Evolutionary conservation across 2,888 invertebrate genomes (phyloP).

Genomic region (Himalopsyche tibetana): DNA sequence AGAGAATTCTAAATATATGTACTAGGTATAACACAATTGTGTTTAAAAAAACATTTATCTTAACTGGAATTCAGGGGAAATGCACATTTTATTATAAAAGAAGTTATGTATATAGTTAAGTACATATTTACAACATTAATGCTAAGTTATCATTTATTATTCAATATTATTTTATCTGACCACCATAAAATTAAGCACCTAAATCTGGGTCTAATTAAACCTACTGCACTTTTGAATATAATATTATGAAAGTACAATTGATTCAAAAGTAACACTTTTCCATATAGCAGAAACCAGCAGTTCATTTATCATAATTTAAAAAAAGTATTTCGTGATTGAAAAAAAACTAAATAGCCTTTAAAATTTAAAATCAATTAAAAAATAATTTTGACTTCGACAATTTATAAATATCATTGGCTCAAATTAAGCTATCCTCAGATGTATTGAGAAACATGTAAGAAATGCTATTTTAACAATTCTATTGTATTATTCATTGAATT

Average conservation of each 20-base stretch:
- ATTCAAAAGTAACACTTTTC: no score
- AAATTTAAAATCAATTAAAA: no score
- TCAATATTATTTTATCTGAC: slow-evolving; percentile 29
- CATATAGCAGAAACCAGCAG: no score
- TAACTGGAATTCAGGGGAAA: slow-evolving; percentile 23
- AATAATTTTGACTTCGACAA: background rate
- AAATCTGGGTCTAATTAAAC: background rate
- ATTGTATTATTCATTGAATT: no score
- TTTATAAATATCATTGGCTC: background rate
- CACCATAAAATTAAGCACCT: slow-evolving; percentile 15
- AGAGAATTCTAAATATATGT: slow-evolving; percentile 22
- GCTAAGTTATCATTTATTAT: slow-evolving; percentile 7
- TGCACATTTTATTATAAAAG: slow-evolving; percentile 26
- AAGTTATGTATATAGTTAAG: slow-evolving; percentile 5
- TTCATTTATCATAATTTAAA: no score
- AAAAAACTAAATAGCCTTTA: no score
- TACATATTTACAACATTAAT: slow-evolving; percentile 29
- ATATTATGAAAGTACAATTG: background rate
- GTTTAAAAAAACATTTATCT: slow-evolving; percentile 22
- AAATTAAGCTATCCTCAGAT: background rate
- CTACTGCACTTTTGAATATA: background rate
- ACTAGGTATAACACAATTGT: slow-evolving; percentile 25
- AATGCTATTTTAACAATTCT: no score
- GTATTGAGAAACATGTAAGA: no score
- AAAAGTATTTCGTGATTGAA: no score